phyloP scores from a whole-genome alignment of 2,113 vertebrate species.

The Cheirogaleus medius region DNA sequence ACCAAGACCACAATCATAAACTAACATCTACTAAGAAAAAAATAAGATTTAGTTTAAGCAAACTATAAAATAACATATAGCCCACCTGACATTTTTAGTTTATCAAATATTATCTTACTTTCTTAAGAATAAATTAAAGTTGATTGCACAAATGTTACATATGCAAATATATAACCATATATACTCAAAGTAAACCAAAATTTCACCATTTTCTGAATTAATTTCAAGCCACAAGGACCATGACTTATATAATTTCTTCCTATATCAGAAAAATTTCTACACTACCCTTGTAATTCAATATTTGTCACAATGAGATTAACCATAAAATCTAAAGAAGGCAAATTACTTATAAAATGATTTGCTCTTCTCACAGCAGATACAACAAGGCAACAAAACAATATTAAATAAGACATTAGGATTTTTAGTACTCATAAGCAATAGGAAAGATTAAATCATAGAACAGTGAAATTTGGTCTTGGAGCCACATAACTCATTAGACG shows the following conservation, averaged over 20 bases:
- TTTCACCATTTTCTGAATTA: slow-evolving; percentile 8
- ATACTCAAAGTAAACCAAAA: slow-evolving; percentile 38
- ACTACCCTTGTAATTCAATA: slow-evolving; percentile 31
- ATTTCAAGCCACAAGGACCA: slow-evolving; percentile 20
- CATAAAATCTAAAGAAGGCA: slow-evolving; percentile 41
- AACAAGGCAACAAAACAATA: slow-evolving; percentile 32
- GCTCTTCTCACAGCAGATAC: neutral
- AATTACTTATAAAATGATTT: slow-evolving; percentile 44
- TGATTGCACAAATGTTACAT: neutral
- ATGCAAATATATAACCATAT: neutral
- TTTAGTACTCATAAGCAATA: neutral
- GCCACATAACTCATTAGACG: neutral
- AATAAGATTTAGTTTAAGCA: slow-evolving; percentile 20
- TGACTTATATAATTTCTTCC: neutral
- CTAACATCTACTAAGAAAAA: slow-evolving; percentile 31
- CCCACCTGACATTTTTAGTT: neutral
- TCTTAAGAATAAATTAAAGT: slow-evolving; percentile 39
- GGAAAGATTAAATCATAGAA: slow-evolving; percentile 25
- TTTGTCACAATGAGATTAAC: slow-evolving; percentile 15
- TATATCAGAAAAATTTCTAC: slow-evolving; percentile 25
- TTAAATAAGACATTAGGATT: slow-evolving; percentile 21
- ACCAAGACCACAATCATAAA: slow-evolving; percentile 35
- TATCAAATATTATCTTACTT: slow-evolving; percentile 26
- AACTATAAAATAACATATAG: slow-evolving; percentile 45
- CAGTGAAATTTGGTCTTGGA: neutral